Evolutionary conservation across 2,888 invertebrate species (phyloP).

Genomic region (Mesodorylaimus sp.): DNA sequence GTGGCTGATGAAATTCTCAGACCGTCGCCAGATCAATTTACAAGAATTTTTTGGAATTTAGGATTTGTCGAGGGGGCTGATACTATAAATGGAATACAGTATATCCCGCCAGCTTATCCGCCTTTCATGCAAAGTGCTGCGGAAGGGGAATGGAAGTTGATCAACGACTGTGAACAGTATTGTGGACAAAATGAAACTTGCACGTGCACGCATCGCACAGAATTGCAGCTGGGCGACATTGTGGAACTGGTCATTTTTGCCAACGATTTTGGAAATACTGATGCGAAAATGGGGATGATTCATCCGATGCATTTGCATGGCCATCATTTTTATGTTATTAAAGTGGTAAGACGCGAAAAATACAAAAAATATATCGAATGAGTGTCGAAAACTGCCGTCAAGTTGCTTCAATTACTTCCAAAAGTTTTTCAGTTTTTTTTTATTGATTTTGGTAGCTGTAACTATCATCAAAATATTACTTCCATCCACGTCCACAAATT

Average conservation of each 20-base stretch:
- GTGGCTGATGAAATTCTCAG: neutral
- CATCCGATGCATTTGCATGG: constrained; percentile 26
- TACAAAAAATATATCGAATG: neutral
- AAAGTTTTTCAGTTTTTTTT: too few relatives aligned
- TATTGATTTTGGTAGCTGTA: too few relatives aligned
- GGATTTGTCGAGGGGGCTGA: neutral
- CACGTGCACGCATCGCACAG: neutral
- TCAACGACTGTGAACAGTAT: neutral
- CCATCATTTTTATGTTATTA: constrained; percentile 22
- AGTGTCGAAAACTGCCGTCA: neutral
- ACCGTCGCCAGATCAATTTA: neutral
- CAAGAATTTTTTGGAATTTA: neutral
- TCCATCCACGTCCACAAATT: too few relatives aligned
- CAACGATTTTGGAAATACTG: neutral
- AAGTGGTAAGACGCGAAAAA: constrained; percentile 11
- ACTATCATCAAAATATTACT: too few relatives aligned
- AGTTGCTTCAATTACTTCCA: neutral
- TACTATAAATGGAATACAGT: neutral
- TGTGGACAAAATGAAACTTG: neutral
- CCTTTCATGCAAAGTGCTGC: neutral
- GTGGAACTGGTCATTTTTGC: neutral
- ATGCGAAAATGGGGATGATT: neutral
- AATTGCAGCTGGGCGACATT: neutral
- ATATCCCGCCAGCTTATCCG: neutral
- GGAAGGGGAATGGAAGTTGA: too few relatives aligned